Base-by-base conservation (phyloP, 2,113 vertebrate genomes). In the Calyptomena viridis region DNA sequence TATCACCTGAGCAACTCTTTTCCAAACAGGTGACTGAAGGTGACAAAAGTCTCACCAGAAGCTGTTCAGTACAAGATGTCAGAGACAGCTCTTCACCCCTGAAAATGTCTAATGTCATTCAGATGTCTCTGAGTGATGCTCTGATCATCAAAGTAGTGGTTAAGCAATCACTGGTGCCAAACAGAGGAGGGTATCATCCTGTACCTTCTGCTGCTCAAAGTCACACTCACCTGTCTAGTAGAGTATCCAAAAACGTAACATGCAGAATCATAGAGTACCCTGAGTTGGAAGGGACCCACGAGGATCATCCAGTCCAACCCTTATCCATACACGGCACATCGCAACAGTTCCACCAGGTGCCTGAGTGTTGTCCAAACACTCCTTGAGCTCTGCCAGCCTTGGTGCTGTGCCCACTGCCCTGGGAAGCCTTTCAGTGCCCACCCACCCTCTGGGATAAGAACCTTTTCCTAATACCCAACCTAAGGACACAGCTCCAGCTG, bases 351-450 rank as follows among this genome's bases (percentile, higher is more conserved):
- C 46, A 68, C 9, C 20, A 24, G 30, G 9, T 12, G 8, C 37
- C 37, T 52, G 28, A 19, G 10, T 0, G 0, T 0, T 75, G 15
- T 25, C 14, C 47, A 76, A 76, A 62, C 3, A 0, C 14, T 35
- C 5, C 71, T 62, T 4, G 39, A 27, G 9, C 47, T 62, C n/a
- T 55, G n/a, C 1, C 47, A 62, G 47, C 2, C 2, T 39, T 1
- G 0, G 19, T 6, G 31, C 31, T 1, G 10, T n/a, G 19, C 5
- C 19, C 60, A 30, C 18, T 72, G 9, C 12, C 52, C 59, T 66
- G 37, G 42, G 33, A 15, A 59, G 33, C 19, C 77, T 46, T 33
- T 5, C 46, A 75, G 46, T 30, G 39, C 28, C 74, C 60, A 4
- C 10, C 1, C 27, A 82, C 28, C 5, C 24, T 27, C 53, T 76